Evolutionary conservation across 2,797 vertebrate species (phyloP), one percentile per base, ranked within the genome.

Genomic region (Vultur gryphus): DNA sequence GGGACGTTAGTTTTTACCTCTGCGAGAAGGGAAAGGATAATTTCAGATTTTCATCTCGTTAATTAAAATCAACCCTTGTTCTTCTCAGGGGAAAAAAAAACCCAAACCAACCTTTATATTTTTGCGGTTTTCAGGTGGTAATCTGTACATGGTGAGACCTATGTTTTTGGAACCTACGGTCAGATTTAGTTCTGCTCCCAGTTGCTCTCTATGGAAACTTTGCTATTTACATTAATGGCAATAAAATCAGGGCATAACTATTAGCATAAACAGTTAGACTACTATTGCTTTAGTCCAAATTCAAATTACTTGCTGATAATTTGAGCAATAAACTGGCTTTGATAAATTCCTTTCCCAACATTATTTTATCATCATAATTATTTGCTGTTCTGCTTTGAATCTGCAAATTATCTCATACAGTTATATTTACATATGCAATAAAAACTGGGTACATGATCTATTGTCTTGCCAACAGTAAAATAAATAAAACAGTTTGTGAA

Each of bases 371-470:
- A 84, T 91, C 43, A 10, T 96, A 87, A 95, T 94, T 95, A 95
- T 95, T 95, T 90, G 41, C 55, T 85, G 14, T 78, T 94, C 57
- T 90, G 57, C 61, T 71, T 92, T 77, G 75, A 82, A 81, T 89
- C 67, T 71, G 57, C 71, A 93, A 94, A 96, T 96, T 93, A 87
- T 87, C 71, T 89, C 55, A 78, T 20, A 59, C 26, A 73, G 55
- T 52, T 91, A 48, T 59, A 96, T 95, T 96, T 96, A 90, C 84
- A 95, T 90, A 89, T 85, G 71, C 86, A 97, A 75, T 96, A 94
- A 95, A 95, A 92, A 46, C 86, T 75, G 48, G 43, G 81, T 79
- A 51, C 24, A 29, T 89, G 94, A 95, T 95, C 85, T 92, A 85
- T 92, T 87, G 37, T 85, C 75, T 77, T 93, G 81, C 67, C 95